These are phyloP conservation scores for Polypterus bichir DNA, from an alignment of 2,113 vertebrate genomes.

Conservation along the genomic window DNA sequence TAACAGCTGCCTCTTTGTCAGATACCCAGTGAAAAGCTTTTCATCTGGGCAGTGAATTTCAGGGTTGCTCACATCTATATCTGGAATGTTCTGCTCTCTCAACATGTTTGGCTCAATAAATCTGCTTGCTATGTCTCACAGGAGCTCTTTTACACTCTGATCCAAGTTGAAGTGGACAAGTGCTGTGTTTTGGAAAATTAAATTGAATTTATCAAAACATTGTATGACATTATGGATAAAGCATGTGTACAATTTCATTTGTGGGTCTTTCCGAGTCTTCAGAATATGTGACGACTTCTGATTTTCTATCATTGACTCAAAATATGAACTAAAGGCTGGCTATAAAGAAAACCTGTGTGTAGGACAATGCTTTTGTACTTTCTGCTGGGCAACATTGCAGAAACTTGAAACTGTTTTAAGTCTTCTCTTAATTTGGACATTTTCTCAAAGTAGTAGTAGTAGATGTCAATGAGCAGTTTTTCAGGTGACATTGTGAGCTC, in stretches of 20 bases:
- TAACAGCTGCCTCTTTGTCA: constrained; percentile 15
- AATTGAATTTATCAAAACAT: constrained; percentile 17
- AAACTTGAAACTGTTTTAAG: constrained; percentile 9
- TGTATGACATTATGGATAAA: constrained; percentile 21
- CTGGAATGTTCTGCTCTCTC: not conserved
- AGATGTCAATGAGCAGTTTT: constrained; percentile 19
- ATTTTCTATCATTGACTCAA: constrained; percentile 20
- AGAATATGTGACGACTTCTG: constrained; percentile 18
- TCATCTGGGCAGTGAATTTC: constrained; percentile 19
- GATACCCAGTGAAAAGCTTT: constrained; percentile 13
- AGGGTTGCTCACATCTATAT: constrained; percentile 16
- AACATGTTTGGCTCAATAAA: constrained; percentile 12
- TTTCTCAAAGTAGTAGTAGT: constrained; percentile 18
- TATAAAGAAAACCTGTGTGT: constrained; percentile 13
- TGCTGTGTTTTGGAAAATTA: constrained; percentile 19
- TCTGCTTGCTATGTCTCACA: constrained; percentile 19
- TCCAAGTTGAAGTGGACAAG: constrained; percentile 5
- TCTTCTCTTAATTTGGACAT: constrained; percentile 11
- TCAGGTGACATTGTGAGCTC: constrained; percentile 21
- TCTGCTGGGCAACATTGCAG: constrained; percentile 11
- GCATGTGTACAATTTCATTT: constrained; percentile 17
- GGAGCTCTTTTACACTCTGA: constrained; percentile 2
- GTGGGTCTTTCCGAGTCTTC: constrained; percentile 18
- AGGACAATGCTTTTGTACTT: constrained; percentile 9
- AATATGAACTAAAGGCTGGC: constrained; percentile 19